Percentiles rank a stretch among this genome's conserved stretches.
phyloP scores from a whole-genome alignment of 2,113 vertebrate species.

The Desmodus rotundus region DNA sequence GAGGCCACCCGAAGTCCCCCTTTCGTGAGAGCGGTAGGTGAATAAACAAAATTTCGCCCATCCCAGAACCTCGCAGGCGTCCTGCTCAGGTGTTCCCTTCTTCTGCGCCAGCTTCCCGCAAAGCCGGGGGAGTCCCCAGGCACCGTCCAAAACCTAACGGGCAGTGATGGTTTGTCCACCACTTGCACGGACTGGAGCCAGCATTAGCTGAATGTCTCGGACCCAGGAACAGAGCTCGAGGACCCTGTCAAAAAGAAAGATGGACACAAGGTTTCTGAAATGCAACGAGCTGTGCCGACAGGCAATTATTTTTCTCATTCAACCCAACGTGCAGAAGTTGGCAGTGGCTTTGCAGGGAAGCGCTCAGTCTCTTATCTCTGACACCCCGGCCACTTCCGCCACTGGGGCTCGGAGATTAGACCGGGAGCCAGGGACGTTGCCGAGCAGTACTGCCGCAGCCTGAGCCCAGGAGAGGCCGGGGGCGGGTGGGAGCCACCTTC shows the following conservation, averaged over 20 bases:
- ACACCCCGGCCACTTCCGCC: neutral
- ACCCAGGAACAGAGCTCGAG: neutral
- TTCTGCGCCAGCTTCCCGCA: neutral
- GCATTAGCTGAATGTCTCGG: neutral
- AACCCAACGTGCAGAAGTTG: neutral
- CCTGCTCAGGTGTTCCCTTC: neutral
- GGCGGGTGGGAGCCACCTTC: too few species aligned
- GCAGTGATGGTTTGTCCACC: neutral
- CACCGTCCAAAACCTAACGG: neutral
- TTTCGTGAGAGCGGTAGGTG: neutral
- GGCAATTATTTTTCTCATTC: slow-evolving; percentile 21
- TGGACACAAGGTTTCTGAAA: neutral
- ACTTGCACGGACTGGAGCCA: neutral
- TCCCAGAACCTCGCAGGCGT: neutral
- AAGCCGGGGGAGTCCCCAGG: too few species aligned
- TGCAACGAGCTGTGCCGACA: neutral
- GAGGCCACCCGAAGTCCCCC: neutral
- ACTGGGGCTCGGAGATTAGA: neutral
- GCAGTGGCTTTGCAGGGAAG: neutral
- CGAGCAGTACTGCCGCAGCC: neutral
- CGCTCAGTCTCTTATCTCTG: neutral
- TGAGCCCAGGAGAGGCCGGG: neutral
- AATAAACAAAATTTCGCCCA: neutral
- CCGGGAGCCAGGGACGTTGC: neutral
- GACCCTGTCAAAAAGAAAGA: neutral